Percentiles rank a stretch among this genome's conserved stretches.
Evolutionary conservation across 1,140 invertebrate genomes (phyloP).

Genomic region (Drosophila lowei): DNA sequence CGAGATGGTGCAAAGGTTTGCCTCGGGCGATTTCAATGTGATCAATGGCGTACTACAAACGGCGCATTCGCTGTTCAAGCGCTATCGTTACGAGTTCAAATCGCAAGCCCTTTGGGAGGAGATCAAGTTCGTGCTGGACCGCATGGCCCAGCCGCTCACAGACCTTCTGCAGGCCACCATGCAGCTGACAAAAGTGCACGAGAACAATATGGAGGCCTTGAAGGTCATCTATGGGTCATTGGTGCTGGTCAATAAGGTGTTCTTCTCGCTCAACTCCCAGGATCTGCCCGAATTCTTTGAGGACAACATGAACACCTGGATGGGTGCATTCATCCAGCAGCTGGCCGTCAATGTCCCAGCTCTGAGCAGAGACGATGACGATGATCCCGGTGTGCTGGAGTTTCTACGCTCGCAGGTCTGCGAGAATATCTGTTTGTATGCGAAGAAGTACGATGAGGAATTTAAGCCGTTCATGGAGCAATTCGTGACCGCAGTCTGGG

Average conservation of each 20-base stretch:
- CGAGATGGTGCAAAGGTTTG: conserved; percentile 96
- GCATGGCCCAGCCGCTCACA: conserved; percentile 96
- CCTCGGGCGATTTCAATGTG: conserved; percentile 95
- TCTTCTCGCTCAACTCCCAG: conserved; percentile 97
- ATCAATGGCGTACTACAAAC: conserved; percentile 98
- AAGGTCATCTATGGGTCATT: conserved; percentile 95
- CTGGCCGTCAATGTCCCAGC: conserved; percentile 90
- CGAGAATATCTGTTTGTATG: conserved; percentile 97
- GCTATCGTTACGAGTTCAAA: conserved; percentile 98
- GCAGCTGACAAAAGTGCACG: conserved; percentile 90
- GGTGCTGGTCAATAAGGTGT: conserved; percentile 96
- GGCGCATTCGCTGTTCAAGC: conserved; percentile 97
- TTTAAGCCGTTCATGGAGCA: conserved; percentile 93
- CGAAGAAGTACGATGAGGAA: conserved; percentile 99
- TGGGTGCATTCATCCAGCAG: conserved; percentile 93
- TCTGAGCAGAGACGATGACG: conserved; percentile 89
- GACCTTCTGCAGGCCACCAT: conserved; percentile 95
- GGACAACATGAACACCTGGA: conserved; percentile 98
- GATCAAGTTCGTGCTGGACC: conserved; percentile 97
- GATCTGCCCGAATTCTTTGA: conserved; percentile 99
- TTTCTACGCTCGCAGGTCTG: conserved; percentile 97
- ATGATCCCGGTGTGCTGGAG: conserved; percentile 95
- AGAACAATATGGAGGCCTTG: conserved; percentile 90
- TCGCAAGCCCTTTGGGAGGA: conserved; percentile 97
- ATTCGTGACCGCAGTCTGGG: conserved; percentile 97